Evolutionary conservation across 2,888 invertebrate genomes (phyloP).

Genomic region (Malthinus seriepunctatus): DNA sequence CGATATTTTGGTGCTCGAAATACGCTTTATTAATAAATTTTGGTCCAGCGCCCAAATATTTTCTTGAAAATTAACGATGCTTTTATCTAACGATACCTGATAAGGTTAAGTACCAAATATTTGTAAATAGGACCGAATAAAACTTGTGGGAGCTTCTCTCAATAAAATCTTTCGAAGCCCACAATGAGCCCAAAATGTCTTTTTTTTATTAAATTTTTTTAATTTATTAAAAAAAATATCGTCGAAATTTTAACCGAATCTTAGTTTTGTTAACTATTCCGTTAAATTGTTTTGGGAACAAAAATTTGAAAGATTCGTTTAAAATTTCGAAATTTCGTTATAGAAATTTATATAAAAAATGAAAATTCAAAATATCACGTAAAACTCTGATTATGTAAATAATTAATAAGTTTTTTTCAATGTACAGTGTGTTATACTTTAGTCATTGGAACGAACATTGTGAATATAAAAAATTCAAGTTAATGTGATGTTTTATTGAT

Average conservation of each 20-base stretch:
- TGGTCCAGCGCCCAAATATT: conserved; percentile 1
- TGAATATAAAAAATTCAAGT: conserved; percentile 57
- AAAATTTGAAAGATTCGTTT: conserved; percentile 37
- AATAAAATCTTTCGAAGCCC: too few relatives aligned
- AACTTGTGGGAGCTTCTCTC: too few relatives aligned
- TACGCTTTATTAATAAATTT: conserved; percentile 3
- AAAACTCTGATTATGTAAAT: conserved; percentile 51
- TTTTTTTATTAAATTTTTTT: too few relatives aligned
- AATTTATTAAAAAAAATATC: conserved; percentile 32
- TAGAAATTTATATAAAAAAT: conserved; percentile 19
- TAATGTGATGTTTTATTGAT: conserved; percentile 33
- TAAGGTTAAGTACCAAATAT: conserved; percentile 44
- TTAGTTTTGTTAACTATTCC: conserved; percentile 32
- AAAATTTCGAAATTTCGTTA: conserved; percentile 36
- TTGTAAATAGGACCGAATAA: conserved; percentile 40
- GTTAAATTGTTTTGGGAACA: conserved; percentile 37
- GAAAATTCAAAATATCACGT: conserved; percentile 37
- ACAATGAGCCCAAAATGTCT: too few relatives aligned
- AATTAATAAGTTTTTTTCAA: conserved; percentile 51
- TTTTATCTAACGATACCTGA: conserved; percentile 41
- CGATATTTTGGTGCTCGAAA: conserved; percentile 3
- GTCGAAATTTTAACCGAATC: conserved; percentile 39
- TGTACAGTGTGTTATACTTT: conserved; percentile 56
- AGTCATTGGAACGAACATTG: conserved; percentile 56
- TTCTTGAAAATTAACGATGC: conserved; percentile 28